Conservation (phyloP, 1,140 invertebrate species). For the Wiebesia pumilae region DNA sequence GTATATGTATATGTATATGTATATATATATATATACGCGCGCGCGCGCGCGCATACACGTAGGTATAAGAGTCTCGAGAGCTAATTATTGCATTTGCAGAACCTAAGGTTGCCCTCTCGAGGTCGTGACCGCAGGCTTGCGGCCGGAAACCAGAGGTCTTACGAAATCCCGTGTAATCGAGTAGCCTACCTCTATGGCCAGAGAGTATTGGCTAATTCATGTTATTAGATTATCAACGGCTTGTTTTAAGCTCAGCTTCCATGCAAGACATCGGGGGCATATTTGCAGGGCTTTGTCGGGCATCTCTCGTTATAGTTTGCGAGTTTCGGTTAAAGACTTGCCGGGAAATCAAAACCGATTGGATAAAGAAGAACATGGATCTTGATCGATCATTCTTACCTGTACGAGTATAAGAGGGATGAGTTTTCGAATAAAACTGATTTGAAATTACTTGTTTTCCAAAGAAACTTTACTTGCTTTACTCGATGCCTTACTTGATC, state of each 20-base stretch:
- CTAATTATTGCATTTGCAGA: constrained; percentile 45
- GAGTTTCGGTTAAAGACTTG: neutral
- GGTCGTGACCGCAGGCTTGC: constrained; percentile 18
- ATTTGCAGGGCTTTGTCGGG: neutral
- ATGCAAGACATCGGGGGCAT: neutral
- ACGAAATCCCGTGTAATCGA: constrained; percentile 21
- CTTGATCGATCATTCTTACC: neutral
- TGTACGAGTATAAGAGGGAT: neutral
- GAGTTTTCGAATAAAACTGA: neutral
- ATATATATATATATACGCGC: too few relatives aligned
- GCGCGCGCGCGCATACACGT: too few relatives aligned
- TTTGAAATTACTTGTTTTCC: neutral
- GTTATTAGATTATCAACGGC: constrained; percentile 36
- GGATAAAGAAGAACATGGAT: neutral
- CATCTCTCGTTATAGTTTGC: neutral
- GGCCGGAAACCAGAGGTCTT: constrained; percentile 12
- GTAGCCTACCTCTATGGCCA: neutral
- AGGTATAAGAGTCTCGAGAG: neutral
- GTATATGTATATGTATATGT: too few relatives aligned
- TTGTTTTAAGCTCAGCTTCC: constrained; percentile 6
- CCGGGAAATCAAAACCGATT: neutral
- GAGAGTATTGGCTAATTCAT: constrained; percentile 16
- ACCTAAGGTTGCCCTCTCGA: neutral
- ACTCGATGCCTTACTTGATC: too few relatives aligned
- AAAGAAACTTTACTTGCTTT: too few relatives aligned